A percentile compares a stretch with the other conserved stretches of the same genome.
Evolutionary conservation across 2,888 invertebrate species (phyloP).

Genomic region (Microctonus aethiopoides): DNA sequence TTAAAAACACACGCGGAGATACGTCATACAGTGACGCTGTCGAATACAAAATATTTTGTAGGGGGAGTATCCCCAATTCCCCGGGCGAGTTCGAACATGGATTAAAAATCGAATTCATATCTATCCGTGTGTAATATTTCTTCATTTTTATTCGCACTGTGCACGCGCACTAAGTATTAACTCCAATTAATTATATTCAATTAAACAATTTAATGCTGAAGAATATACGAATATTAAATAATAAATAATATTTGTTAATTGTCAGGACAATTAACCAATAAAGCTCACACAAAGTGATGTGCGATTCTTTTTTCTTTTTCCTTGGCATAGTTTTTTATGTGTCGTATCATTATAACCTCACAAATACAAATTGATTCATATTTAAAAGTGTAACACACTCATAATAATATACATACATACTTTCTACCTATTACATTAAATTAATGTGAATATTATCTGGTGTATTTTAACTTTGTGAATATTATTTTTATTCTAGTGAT

Average conservation of each 20-base stretch:
- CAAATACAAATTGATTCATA: neutral
- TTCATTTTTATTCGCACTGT: neutral
- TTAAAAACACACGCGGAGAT: neutral
- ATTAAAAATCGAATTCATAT: neutral
- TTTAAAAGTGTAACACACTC: neutral
- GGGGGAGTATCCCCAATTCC: neutral
- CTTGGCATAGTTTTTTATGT: neutral
- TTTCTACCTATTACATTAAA: neutral
- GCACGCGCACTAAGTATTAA: too few species aligned
- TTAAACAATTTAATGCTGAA: too few species aligned
- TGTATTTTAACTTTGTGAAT: neutral
- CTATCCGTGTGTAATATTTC: neutral
- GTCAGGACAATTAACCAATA: too few species aligned
- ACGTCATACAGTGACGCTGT: neutral
- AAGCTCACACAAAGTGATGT: neutral
- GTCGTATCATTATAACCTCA: neutral
- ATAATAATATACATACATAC: neutral
- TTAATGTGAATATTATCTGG: neutral
- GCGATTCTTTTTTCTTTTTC: neutral
- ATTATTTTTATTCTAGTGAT: neutral
- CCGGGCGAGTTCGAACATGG: neutral
- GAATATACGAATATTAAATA: too few species aligned
- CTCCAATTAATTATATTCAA: too few species aligned
- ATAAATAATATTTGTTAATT: too few species aligned
- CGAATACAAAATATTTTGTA: neutral